Evolutionary conservation across 2,888 invertebrate species (phyloP), one percentile per base, ranked within the genome.

Genomic region (Chesias legatella): DNA sequence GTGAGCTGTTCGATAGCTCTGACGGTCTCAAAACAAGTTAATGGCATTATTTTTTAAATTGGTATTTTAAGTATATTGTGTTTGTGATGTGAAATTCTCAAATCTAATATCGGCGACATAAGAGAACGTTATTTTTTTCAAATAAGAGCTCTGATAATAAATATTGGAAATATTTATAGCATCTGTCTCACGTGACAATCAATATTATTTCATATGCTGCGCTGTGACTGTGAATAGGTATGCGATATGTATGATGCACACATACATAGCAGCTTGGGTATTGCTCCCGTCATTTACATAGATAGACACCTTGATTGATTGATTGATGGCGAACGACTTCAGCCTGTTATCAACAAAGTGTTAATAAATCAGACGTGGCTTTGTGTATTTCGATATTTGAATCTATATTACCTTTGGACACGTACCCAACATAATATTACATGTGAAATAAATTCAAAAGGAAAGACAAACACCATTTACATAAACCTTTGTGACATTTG

Each of bases 261-360:
- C 35, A 25, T 43, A 37, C 29, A 31, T 41, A 47, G 31, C 25
- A 49, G 41, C 51, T 34, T 54, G 59, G 57, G 56, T 62, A 60
- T 65, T 64, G 63, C 58, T 63, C 58, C 58, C 58, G 52, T 53
- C 59, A 65, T 65, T 60, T 65, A 66, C 68, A 67, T 67, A 60
- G 56, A 56, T 59, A 54, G 62, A 67, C 67, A 60, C 51, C 56
- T 60, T 64, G 66, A 67, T 63, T 70, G 66, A 67, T 63, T 70
- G 69, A 68, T 70, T 58, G 61, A 69, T 68, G 56, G 59, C 41
- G 56, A 65, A 57, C 59, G 63, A 63, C 65, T 69, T 63, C 57
- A 56, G 61, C 53, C 52, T 60, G 60, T 63, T 68, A 67, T 68
- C 66, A n/a, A n/a, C n/a, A 56, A 56, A 60, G 49, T 53, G 60